Conservation (phyloP, 2,888 invertebrate genomes). For the Xestia c-nigrum region DNA sequence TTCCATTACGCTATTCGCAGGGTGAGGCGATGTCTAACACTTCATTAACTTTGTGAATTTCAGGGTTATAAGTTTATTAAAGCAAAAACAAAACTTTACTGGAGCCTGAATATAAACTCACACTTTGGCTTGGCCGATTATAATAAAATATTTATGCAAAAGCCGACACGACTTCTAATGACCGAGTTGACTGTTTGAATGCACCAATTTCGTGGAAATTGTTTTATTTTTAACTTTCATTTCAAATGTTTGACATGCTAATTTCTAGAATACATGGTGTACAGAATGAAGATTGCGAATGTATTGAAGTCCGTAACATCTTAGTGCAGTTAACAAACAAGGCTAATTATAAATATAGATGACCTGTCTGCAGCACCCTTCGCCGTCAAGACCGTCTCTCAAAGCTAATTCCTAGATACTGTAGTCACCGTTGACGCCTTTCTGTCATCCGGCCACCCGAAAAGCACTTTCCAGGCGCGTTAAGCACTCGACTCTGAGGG, state of each 20-base stretch:
- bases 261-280: not conserved
- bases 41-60: constrained; percentile 2
- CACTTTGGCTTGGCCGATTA: constrained; percentile 4
- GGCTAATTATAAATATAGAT: constrained; percentile 60
- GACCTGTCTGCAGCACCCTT: constrained; percentile 59
- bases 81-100: not conserved
- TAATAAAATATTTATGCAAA: constrained; percentile 36
- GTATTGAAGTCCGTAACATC: not conserved
- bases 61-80: not conserved
- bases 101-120: constrained; percentile 11
- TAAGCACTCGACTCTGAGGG: constrained; percentile 80
- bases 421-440: constrained; percentile 80
- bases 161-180: constrained; percentile 9
- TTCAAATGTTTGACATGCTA: not conserved
- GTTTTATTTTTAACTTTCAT: constrained; percentile 6
- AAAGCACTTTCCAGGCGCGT: constrained; percentile 86
- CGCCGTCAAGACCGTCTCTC: constrained; percentile 71
- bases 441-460: constrained; percentile 82
- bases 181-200: constrained; percentile 8
- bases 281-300: not conserved
- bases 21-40: not conserved
- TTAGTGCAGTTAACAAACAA: constrained; percentile 23
- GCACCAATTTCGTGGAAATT: constrained; percentile 13
- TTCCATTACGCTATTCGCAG: not conserved
- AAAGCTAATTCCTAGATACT: constrained; percentile 79